Evolutionary conservation across 92 coral and sea anemone species (phyloP).

Genomic region (Siderastrea radians): DNA sequence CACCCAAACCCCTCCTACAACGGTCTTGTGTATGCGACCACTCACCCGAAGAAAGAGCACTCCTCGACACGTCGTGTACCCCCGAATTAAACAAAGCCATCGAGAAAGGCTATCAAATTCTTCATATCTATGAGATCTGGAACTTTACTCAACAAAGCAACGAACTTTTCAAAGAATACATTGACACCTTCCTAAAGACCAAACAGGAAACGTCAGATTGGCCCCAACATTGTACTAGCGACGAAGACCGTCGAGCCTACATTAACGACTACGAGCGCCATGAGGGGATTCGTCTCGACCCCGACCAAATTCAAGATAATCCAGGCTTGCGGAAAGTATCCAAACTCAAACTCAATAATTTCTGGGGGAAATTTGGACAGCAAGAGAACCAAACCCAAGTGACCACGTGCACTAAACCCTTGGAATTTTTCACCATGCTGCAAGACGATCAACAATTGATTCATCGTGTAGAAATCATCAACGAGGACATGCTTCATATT

Average conservation of each 20-base stretch:
- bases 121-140: not conserved
- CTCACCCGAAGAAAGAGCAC: not conserved
- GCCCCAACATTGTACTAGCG: not conserved
- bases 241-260: not conserved
- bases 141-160: not conserved
- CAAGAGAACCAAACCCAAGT: not conserved
- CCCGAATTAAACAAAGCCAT: not conserved
- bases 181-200: not conserved
- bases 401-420: not conserved
- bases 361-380: conserved; percentile 8
- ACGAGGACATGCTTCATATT: not conserved
- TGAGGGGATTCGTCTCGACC: too few relatives aligned
- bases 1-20: not conserved
- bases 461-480: too few relatives aligned
- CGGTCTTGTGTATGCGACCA: not conserved
- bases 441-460: not conserved
- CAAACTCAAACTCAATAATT: not conserved
- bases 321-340: not conserved
- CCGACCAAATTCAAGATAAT: too few relatives aligned
- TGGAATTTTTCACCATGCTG: not conserved
- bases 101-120: not conserved
- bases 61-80: not conserved
- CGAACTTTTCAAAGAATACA: not conserved
- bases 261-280: too few relatives aligned
- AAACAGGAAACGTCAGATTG: not conserved